Evolutionary conservation across 2,797 vertebrate genomes (phyloP), one percentile per base, ranked within the genome.

Genomic region (Allobates femoralis): DNA sequence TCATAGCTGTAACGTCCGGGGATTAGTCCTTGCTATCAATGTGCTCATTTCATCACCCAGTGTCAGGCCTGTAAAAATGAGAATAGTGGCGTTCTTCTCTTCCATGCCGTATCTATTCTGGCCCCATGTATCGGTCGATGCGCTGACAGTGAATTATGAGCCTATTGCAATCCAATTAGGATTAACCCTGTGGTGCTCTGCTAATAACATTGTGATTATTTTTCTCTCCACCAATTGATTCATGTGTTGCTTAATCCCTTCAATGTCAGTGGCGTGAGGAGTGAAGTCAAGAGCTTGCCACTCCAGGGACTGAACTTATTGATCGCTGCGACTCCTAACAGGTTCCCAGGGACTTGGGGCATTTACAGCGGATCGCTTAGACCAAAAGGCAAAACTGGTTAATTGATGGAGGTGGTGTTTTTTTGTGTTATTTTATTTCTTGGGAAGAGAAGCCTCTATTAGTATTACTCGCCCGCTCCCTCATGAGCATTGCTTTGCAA

Each of bases 111-210:
- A 37, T 32, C 32, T 46, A 16, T 84, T 84, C 82, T 32, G 5
- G 26, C 58, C 37, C 73, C 37, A 26, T 41, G 51, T 71, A 74
- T 2, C 67, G 28, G 21, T 84, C 82, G 58, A 84, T 83, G 67
- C 32, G 2, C 81, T 83, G 81, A 83, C 81, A 83, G 71, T 84
- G 82, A 84, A 77, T 84, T 84, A 77, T 84, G 82, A 84, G 82
- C 82, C 82, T 34, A 76, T 74, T 76, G 85, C 79, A 82, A 67
- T 86, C 79, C 79, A 81, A 81, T 86, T 86, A 86, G 79, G 76
- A 66, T 76, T 86, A 86, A 76, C 79, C 85, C 53, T 71, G 78
- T 81, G 69, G 55, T 81, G 67, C 56, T 80, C 41, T 23, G 16
- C 67, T 80, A 62, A 74, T 74, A 81, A 55, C 50, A 66, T 67